Evolutionary conservation across 2,888 invertebrate species (phyloP), one percentile per base, ranked within the genome.

Genomic region (Serrognathus titanus): DNA sequence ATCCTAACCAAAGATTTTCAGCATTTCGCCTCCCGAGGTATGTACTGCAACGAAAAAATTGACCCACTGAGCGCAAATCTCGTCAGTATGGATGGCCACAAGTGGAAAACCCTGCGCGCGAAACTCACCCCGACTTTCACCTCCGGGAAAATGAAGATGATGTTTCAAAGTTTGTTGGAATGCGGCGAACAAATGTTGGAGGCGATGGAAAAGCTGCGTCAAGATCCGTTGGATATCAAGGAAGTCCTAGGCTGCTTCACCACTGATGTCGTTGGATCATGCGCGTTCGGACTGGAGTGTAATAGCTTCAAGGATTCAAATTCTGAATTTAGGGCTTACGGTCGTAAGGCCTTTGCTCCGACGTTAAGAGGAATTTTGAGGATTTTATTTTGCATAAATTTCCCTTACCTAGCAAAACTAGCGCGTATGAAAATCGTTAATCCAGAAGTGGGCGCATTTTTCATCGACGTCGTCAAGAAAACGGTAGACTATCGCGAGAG

Each of bases 251-350:
- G 81, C 4, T 79, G 79, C 59, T 84, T 81, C 63, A 78, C 83
- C 0, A 82, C 82, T 74, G 84, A 84, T 64, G 80, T 83, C 3
- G 82, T 85, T 16, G 82, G 81, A 0, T 80, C 80, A 24, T 80
- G 82, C 53, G 83, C 82, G 10, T 85, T 85, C 66, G 85, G 85
- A 20, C 75, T 85, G 5, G 81, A 84, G 57, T 81, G 81, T 60
- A 80, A 84, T 60, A 80, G 81, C n/a, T 79, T 85, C 45, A 75
- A 78, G 45, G 77, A 81, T 65, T 73, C 80, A 0, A 75, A 82
- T 54, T 77, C 81, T 0, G 79, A 81, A 56, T 84, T 85, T 68
- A 40, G 63, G n/a, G 38, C 55, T 31, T 66, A 63, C 45, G 67
- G 69, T 1, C 59, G 54, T 39, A 55, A 52, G 49, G 31, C 62